phyloP scores from a whole-genome alignment of 2,888 invertebrate species.

The Ormyrus nitidulus region DNA sequence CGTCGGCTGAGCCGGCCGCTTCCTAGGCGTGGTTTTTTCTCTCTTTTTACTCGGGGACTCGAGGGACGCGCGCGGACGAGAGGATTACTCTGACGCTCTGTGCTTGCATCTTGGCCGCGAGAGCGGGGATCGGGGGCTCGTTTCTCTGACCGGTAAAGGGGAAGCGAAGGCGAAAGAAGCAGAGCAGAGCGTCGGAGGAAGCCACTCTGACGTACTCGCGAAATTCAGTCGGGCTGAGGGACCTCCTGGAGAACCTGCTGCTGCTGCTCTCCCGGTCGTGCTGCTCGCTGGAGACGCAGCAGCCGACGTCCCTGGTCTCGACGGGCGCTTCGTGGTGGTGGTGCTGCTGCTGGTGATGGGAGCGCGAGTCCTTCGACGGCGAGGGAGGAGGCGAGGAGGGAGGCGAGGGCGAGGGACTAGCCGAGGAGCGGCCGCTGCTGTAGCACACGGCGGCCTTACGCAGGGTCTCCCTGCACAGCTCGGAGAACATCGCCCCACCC shows the following conservation, averaged over 20 bases:
- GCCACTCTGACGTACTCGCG: constrained; percentile 66
- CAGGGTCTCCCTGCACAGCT: constrained; percentile 78
- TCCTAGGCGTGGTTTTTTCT: constrained; percentile 61
- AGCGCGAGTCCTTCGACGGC: constrained; percentile 70
- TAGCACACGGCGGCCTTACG: constrained; percentile 76
- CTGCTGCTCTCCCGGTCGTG: constrained; percentile 52
- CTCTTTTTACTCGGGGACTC: not conserved
- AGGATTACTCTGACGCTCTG: not conserved
- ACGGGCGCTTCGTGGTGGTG: constrained; percentile 15
- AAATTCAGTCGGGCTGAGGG: constrained; percentile 57
- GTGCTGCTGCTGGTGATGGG: constrained; percentile 55
- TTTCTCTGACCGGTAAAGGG: not conserved
- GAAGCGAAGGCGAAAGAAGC: not conserved
- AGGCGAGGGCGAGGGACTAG: constrained; percentile 72
- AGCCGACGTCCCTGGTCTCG: constrained; percentile 57
- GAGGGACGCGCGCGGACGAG: not conserved
- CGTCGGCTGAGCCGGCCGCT: constrained; percentile 69
- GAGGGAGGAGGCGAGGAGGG: constrained; percentile 73
- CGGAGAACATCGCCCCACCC: constrained; percentile 77
- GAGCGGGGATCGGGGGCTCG: not conserved
- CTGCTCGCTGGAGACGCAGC: constrained; percentile 8
- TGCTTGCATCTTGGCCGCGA: not conserved
- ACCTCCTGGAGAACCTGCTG: constrained; percentile 56
- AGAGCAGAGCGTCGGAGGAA: too few species aligned
- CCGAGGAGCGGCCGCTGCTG: constrained; percentile 72